Evolutionary conservation across 2,888 invertebrate genomes (phyloP).

Genomic region (Meiosimyza decipiens): DNA sequence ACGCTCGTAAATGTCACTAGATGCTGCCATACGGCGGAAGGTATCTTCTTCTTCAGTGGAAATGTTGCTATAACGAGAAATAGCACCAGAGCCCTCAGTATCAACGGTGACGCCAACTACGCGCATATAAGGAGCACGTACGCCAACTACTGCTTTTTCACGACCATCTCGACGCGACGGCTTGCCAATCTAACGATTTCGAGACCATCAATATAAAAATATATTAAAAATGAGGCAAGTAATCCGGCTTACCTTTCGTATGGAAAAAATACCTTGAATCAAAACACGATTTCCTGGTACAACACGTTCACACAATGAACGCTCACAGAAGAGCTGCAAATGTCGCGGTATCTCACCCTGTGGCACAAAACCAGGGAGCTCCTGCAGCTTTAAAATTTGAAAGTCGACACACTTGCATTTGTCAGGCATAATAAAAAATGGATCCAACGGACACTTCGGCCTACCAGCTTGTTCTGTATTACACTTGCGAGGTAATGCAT

Average conservation of each 20-base stretch:
- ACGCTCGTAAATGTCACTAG: conserved; percentile 88
- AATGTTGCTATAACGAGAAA: conserved; percentile 69
- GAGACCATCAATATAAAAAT: not conserved
- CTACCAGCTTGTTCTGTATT: conserved; percentile 93
- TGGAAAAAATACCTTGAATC: conserved; percentile 95
- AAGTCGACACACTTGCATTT: conserved; percentile 98
- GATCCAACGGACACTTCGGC: conserved; percentile 95
- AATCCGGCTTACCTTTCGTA: conserved; percentile 75
- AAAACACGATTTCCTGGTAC: conserved; percentile 96
- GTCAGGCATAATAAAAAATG: conserved; percentile 97
- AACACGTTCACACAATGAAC: conserved; percentile 90
- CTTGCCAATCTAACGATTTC: conserved; percentile 65
- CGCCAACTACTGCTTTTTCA: conserved; percentile 87
- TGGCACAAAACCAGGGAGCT: conserved; percentile 87
- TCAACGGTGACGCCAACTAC: conserved; percentile 93
- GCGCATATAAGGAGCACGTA: conserved; percentile 92
- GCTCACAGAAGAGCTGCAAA: conserved; percentile 92
- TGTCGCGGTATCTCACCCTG: conserved; percentile 99
- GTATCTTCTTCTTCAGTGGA: conserved; percentile 76
- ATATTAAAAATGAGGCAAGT: not conserved
- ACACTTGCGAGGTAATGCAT: conserved; percentile 93
- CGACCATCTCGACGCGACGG: conserved; percentile 76
- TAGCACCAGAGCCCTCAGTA: conserved; percentile 78
- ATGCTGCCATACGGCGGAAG: conserved; percentile 80
- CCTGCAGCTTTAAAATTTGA: conserved; percentile 97